These are phyloP conservation scores for Pollachius pollachius DNA, from an alignment of 2,113 vertebrate genomes.

Conservation along the genomic window DNA sequence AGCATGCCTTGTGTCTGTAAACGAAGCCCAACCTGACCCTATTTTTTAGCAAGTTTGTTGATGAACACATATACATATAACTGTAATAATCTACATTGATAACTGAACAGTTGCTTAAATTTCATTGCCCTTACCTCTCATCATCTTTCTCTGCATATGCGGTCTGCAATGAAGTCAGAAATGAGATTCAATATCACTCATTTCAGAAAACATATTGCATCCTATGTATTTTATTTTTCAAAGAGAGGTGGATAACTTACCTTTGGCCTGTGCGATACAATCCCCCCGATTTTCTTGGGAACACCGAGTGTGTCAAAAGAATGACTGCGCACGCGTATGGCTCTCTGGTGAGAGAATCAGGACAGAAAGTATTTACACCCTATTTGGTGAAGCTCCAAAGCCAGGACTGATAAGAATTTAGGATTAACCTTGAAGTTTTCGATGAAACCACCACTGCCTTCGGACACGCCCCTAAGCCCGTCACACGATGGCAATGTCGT, in stretches of 20 bases:
- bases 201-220: background rate
- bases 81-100: too few relatives aligned
- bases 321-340: conserved; percentile 86
- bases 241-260: conserved; percentile 34
- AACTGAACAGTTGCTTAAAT: background rate
- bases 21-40: too few relatives aligned
- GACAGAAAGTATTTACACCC: background rate
- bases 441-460: conserved; percentile 85
- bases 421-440: conserved; percentile 88
- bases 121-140: conserved; percentile 55
- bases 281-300: conserved; percentile 59
- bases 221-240: background rate
- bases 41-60: too few relatives aligned
- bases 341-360: conserved; percentile 68
- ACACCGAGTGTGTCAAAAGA: conserved; percentile 83
- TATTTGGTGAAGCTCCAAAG: background rate
- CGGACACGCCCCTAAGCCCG: conserved; percentile 61
- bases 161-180: conserved; percentile 37
- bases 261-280: conserved; percentile 58
- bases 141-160: conserved; percentile 56
- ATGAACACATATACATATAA: too few relatives aligned
- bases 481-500: conserved; percentile 48
- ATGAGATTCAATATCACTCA: background rate
- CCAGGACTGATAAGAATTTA: background rate
- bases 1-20: too few relatives aligned